Base-by-base conservation (phyloP, 2,797 vertebrate species). In the Coilia nasus region DNA sequence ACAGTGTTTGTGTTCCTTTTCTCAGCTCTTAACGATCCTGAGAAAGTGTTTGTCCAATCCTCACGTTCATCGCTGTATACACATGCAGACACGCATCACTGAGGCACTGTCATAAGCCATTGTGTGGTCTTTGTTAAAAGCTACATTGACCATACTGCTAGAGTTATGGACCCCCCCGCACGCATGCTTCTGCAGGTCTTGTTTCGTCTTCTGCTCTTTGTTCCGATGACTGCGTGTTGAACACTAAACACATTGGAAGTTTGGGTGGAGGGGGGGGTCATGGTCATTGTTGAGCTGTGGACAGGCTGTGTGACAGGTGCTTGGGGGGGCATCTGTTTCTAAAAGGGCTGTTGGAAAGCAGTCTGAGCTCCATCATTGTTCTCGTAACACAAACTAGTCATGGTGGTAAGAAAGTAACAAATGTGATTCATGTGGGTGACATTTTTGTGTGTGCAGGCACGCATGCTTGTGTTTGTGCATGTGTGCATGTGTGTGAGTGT, bases 241-340 rank as follows among this genome's bases (percentile, higher is more conserved):
- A 78, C 31, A 78, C 71, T 78, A 78, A 78, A 21, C 71, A 78
- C 71, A 19, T 78, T 44, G 35, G 71, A 31, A 44, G 71, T 78
- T 78, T 3, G 46, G 46, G 46, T 47, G 46, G 3, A 10, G 50
- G 50, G 3, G 50, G 71, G 71, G 1, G 71, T 78, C 71, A 78
- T 44, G 71, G 71, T 21, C 15, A 78, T 44, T 78, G 71, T 78
- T 41, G 35, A 44, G 35, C 35, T 19, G 17, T 9, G 71, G 71
- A 78, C 71, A 44, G 71, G 17, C 31, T 78, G 71, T 78, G 71
- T 78, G 71, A 78, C 71, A 21, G 35, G 71, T 44, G 12, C 67
- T 0, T 54, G 50, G 67, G 25, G 67, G 28, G 15, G 71, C 15
- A 41, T 78, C 35, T 44, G 17, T 64, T 78, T 41, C 7, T 14